phyloP scores from a whole-genome alignment of 2,113 vertebrate species.

The Ciconia stormi region DNA sequence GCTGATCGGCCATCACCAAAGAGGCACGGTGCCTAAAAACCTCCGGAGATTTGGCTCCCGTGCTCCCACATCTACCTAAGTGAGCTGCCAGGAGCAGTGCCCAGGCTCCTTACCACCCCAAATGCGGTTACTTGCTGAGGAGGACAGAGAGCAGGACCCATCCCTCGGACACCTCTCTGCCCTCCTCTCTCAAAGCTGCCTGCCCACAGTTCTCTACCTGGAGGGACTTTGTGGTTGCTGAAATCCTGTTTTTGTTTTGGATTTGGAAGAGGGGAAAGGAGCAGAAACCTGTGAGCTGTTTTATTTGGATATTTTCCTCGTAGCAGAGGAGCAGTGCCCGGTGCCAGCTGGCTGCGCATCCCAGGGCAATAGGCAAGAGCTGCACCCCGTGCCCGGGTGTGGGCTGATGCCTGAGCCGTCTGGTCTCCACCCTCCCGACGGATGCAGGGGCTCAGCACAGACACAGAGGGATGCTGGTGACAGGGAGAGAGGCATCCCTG shows the following conservation, averaged over 20 bases:
- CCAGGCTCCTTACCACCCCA: background rate
- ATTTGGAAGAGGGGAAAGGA: background rate
- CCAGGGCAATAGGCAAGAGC: background rate
- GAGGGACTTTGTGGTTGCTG: background rate
- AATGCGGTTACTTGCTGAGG: background rate
- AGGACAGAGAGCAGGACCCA: background rate
- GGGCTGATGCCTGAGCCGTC: background rate
- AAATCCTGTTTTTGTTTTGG: background rate
- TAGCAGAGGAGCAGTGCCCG: background rate
- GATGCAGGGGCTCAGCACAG: background rate
- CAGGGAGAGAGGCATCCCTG: background rate
- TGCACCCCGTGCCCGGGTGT: accelerated
- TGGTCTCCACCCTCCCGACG: background rate
- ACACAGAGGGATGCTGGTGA: background rate
- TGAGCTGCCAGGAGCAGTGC: background rate
- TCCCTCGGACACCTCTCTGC: background rate
- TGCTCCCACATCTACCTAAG: background rate
- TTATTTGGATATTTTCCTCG: background rate
- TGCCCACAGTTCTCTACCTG: background rate
- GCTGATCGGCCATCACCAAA: background rate
- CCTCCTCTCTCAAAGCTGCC: background rate
- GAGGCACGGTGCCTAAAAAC: background rate
- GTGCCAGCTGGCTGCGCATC: background rate
- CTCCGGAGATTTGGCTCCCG: background rate
- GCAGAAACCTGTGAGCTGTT: background rate